phyloP scores from a whole-genome alignment of 2,888 invertebrate genomes.

The Agrotis puta region DNA sequence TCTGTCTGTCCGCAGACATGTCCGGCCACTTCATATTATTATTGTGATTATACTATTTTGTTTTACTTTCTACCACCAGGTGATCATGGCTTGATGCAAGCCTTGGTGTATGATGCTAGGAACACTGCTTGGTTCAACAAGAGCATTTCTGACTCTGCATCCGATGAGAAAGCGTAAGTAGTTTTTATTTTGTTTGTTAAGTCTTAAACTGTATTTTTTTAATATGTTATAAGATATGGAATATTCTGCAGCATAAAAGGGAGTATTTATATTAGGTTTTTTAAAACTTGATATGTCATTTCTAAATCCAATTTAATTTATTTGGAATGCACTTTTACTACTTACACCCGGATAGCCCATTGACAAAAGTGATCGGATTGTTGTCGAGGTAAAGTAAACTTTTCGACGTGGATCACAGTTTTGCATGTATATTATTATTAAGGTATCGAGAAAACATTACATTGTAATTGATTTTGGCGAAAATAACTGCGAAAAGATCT shows the following conservation, averaged over 20 bases:
- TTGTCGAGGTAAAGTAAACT: conserved; percentile 96
- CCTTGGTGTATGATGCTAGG: conserved; percentile 96
- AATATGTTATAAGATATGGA: not conserved
- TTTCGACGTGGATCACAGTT: conserved; percentile 40
- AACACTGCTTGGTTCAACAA: conserved; percentile 96
- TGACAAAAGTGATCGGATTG: conserved; percentile 98
- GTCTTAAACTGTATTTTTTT: not conserved
- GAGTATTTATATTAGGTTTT: conserved; percentile 24
- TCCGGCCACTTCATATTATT: no score
- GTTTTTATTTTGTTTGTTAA: conserved; percentile 5
- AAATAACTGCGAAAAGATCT: no score
- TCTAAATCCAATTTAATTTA: conserved; percentile 55
- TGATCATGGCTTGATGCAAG: conserved; percentile 96
- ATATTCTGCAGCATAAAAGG: conserved; percentile 14
- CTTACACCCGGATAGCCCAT: conserved; percentile 93
- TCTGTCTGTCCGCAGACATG: no score
- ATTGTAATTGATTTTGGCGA: not conserved
- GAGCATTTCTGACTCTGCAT: conserved; percentile 93
- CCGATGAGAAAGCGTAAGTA: conserved; percentile 92
- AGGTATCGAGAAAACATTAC: not conserved
- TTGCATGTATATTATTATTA: conserved; percentile 51
- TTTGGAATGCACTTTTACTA: conserved; percentile 80
- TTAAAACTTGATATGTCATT: conserved; percentile 1
- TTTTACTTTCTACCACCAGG: conserved; percentile 80
- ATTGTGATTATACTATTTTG: not conserved